These are phyloP conservation scores for Noctua janthina DNA, from an alignment of 2,888 invertebrate genomes.

Conservation along the genomic window DNA sequence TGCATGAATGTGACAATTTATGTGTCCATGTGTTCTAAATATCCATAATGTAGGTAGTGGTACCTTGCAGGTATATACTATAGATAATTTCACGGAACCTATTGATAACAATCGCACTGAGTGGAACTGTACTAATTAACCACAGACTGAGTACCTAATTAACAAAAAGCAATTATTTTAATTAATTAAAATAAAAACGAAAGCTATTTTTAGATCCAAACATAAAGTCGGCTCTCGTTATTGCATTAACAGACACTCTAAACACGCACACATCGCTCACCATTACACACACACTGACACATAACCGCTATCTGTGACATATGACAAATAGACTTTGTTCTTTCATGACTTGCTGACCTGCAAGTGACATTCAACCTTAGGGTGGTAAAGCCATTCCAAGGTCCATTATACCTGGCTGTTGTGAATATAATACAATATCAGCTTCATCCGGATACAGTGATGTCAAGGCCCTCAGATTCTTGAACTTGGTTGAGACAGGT, in stretches of 20 bases:
- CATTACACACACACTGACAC: too few relatives aligned
- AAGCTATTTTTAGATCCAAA: background rate
- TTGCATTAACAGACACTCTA: background rate
- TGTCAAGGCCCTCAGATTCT: background rate
- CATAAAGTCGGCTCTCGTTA: background rate
- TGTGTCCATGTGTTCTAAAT: background rate
- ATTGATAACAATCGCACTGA: background rate
- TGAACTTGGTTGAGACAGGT: conserved; percentile 19
- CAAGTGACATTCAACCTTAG: background rate
- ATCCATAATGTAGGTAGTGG: background rate
- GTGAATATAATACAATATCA: background rate
- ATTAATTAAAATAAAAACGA: background rate
- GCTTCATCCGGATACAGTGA: background rate
- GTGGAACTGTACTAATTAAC: background rate
- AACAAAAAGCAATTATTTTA: background rate
- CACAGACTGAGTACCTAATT: background rate
- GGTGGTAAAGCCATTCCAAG: background rate
- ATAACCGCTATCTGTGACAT: background rate
- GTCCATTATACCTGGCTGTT: background rate
- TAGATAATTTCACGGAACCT: background rate
- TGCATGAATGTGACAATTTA: background rate
- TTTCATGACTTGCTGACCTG: background rate
- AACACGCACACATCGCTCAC: too few relatives aligned
- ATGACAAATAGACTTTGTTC: background rate
- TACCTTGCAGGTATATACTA: background rate